Base-by-base conservation (phyloP, 2,888 invertebrate species). In the Eugnorisma glareosa region DNA sequence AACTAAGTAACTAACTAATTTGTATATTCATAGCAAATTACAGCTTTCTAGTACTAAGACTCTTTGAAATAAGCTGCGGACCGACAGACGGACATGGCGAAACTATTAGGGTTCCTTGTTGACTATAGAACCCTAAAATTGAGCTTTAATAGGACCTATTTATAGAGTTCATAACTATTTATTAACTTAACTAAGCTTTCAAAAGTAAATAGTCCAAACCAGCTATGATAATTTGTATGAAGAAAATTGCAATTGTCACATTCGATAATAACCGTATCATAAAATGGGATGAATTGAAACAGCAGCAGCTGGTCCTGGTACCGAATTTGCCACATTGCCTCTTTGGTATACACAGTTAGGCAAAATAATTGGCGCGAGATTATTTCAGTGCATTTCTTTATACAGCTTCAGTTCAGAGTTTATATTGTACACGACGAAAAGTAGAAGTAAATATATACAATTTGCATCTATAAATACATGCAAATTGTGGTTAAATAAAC, bases 401-500 rank as follows among this genome's bases (percentile, higher is more conserved):
- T 35, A 66, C 21, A 24, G 54, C 18, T 67, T 57, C 7, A 67
- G n/a, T 28, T 35, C 24, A 61, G 0, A 61, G 57, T 68, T 76
- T 66, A 31, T 59, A 43, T 63, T 18, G n/a, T 59, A 63, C n/a
- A 61, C 40, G 48, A 70, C 13, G n/a, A 57, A 81, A 64, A 37
- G 11, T 76, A 64, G 21, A 54, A 73, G 35, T 57, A 66, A 77
- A 83, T 73, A 64, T n/a, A n/a, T n/a, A n/a, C n/a, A n/a, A n/a
- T n/a, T n/a, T n/a, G n/a, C n/a, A n/a, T n/a, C n/a, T n/a, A n/a
- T n/a, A n/a, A n/a, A n/a, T n/a, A 77, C 75, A 82, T 70, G 63
- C 59, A 66, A 86, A 77, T 69, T 73, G 51, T 72, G 37, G 18
- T 69, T 40, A 69, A 37, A 79, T 75, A 73, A 84, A 84, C 66